A percentile compares a stretch with the other conserved stretches of the same genome.
phyloP scores from a whole-genome alignment of 1,140 invertebrate species.

The Batillaria attramentaria region DNA sequence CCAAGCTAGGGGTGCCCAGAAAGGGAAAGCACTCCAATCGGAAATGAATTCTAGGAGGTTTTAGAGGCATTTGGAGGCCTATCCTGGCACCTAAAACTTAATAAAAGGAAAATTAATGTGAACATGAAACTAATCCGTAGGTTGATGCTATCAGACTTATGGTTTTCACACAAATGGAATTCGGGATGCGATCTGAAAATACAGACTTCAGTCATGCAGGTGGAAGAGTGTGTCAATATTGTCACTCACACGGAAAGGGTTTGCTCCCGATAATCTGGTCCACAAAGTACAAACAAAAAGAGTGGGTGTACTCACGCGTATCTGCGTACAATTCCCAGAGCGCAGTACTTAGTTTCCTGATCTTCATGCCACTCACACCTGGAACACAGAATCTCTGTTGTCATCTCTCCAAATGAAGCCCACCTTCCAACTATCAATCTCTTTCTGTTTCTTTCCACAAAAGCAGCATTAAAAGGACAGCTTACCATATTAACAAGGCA shows the following conservation, averaged over 20 bases:
- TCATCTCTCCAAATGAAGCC: not conserved
- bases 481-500: not conserved
- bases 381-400: not conserved
- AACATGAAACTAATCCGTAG: too few relatives aligned
- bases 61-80: too few relatives aligned
- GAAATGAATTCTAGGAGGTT: too few relatives aligned
- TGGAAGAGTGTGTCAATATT: not conserved
- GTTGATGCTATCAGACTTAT: not conserved
- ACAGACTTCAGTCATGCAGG: not conserved
- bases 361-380: slow-evolving; percentile 14
- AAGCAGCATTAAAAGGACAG: not conserved
- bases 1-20: too few relatives aligned
- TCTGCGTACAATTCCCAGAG: not conserved
- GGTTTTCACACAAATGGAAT: not conserved
- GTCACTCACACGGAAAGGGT: not conserved
- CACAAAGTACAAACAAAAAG: not conserved
- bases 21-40: too few relatives aligned
- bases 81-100: too few relatives aligned
- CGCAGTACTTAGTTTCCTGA: slow-evolving; percentile 7
- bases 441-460: not conserved
- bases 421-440: not conserved
- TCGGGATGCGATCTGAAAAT: not conserved
- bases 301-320: not conserved
- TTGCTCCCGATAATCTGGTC: not conserved
- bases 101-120: too few relatives aligned